Evolutionary conservation across 2,113 vertebrate species (phyloP).

Genomic region (Zosterops lateralis): DNA sequence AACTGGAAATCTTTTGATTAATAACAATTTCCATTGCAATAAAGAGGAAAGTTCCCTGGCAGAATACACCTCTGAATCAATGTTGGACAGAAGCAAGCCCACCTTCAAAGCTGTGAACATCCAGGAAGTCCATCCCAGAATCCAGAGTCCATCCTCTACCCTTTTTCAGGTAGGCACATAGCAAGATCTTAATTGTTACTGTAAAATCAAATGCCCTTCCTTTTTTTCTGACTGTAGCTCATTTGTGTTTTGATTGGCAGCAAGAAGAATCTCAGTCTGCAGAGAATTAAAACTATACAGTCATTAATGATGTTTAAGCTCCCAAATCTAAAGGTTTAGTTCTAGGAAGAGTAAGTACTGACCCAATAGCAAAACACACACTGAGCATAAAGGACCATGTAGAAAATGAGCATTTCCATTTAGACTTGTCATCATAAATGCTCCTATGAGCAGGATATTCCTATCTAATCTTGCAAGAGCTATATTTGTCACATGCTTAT

Average conservation of each 20-base stretch:
- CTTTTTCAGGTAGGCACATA: background rate
- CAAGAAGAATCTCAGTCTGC: background rate
- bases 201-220: background rate
- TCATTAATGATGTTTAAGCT: background rate
- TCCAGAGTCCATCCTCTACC: too few species aligned
- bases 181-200: background rate
- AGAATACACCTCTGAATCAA: background rate
- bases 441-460: background rate
- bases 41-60: background rate
- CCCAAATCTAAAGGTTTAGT: background rate
- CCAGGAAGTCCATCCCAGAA: background rate
- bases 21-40: background rate
- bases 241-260: background rate
- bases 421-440: background rate
- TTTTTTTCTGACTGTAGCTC: background rate
- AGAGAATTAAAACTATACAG: background rate
- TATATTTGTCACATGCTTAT: background rate
- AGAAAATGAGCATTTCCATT: background rate
- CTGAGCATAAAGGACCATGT: background rate
- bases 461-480: background rate
- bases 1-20: background rate
- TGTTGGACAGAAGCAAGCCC: background rate
- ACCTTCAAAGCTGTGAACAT: background rate
- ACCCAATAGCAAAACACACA: background rate
- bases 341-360: background rate